These are phyloP conservation scores for Triops cancriformis DNA, from an alignment of 1,140 invertebrate genomes.

Conservation along the genomic window DNA sequence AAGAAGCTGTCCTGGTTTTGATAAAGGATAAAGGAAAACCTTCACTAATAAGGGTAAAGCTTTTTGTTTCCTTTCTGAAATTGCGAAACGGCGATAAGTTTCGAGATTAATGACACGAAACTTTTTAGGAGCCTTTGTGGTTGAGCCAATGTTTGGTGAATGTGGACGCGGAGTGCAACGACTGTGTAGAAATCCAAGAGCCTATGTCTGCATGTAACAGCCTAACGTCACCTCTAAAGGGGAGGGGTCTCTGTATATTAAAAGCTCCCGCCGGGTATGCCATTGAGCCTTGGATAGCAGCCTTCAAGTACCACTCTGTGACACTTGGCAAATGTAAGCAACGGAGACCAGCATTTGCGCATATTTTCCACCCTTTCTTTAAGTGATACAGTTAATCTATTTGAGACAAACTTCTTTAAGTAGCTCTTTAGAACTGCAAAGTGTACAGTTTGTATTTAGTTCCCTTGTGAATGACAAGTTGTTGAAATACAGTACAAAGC, in stretches of 20 bases:
- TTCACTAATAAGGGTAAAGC: neutral
- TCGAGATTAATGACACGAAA: neutral
- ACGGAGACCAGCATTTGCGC: neutral
- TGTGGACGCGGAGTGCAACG: neutral
- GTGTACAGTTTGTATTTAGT: neutral
- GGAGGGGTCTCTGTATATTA: neutral
- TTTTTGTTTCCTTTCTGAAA: neutral
- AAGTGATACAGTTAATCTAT: neutral
- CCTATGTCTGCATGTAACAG: neutral
- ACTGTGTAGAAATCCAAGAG: neutral
- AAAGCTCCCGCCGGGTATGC: neutral
- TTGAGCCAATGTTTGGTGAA: neutral
- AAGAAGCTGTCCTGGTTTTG: neutral
- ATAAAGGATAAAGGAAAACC: neutral
- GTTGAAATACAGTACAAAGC: slow-evolving; percentile 1
- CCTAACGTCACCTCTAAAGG: neutral
- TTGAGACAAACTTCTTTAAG: neutral
- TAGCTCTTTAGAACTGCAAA: neutral
- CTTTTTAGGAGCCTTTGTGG: neutral
- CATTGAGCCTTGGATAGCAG: neutral
- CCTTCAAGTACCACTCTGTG: neutral
- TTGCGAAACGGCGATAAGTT: neutral
- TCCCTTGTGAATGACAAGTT: neutral
- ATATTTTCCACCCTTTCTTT: neutral
- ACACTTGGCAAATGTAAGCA: neutral